A percentile compares a stretch with the other conserved stretches of the same genome.
phyloP scores from a whole-genome alignment of 2,113 vertebrate genomes.

The Myodes glareolus region DNA sequence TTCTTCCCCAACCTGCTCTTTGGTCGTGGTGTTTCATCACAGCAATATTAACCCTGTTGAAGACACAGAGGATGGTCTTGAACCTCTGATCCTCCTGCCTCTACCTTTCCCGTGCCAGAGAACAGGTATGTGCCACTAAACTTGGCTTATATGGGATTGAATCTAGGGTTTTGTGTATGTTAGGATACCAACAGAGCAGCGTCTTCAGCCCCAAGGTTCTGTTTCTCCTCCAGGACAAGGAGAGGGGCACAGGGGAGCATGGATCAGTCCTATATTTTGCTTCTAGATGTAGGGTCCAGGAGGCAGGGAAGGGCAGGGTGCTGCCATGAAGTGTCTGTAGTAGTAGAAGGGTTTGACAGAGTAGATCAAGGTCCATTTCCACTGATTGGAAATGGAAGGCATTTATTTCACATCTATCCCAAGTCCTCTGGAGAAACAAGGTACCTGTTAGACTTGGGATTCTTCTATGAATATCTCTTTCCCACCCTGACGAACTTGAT shows the following conservation, averaged over 20 bases:
- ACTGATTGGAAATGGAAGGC: background rate
- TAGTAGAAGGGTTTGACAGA: rapidly evolving
- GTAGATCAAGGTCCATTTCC: rapidly evolving
- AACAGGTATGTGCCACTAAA: background rate
- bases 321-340: background rate
- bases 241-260: background rate
- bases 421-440: background rate
- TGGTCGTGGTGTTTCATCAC: background rate
- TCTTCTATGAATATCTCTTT: background rate
- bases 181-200: background rate
- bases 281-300: background rate
- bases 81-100: background rate
- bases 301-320: background rate
- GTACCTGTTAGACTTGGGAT: background rate
- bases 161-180: no score
- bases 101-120: background rate
- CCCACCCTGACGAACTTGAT: background rate
- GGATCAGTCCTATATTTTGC: background rate
- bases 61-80: background rate
- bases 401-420: background rate
- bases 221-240: background rate
- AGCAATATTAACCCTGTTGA: background rate
- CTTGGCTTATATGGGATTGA: background rate
- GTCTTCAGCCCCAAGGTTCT: background rate
- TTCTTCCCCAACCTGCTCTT: background rate